Base-by-base conservation (phyloP, 2,113 vertebrate species). In the Rana temporaria region DNA sequence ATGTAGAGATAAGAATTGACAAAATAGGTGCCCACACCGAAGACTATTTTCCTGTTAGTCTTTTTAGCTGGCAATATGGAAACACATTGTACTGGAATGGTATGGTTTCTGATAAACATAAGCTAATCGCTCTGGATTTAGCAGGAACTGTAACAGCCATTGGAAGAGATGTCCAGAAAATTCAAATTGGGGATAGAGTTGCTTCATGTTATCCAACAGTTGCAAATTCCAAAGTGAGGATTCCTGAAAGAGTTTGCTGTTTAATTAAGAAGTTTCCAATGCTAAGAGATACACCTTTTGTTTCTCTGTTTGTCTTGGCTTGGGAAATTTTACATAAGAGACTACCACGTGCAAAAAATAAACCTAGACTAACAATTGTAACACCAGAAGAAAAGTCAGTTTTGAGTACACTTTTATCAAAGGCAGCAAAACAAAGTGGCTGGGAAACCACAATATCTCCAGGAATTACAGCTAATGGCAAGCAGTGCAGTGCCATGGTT, bases 1-100 rank as follows among this genome's bases (percentile, higher is more conserved):
- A 86, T 1, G 85, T 95, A 81, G 91, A 96, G 87, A 87, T 96
- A 85, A 85, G 89, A 85, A 84, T 95, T 9, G 90, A 89, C 60
- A 90, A 87, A 84, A 85, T 95, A 24, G 95, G 95, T 71, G 82
- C 94, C 32, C 94, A 97, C 87, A 95, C 96, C 2, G 93, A 94
- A 12, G 94, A 97, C 86, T 96, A 93, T 86, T 96, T 94, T 87
- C 94, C 95, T 34, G 84, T 96, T 79, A 96, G 88, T 70, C 24
- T 89, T 78, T 93, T 95, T 15, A 94, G 95, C 72, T 63, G 88
- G 19, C 86, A 52, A 62, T 95, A 92, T 84, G 91, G 94, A 4
- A 89, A 89, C 38, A 91, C 92, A 0, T 56, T 96, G 6, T 96
- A 97, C 15, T 96, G 95, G 95, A 92, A 86, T 84, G 90, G 91